Percentiles rank a stretch among this genome's conserved stretches.
Evolutionary conservation across 2,113 vertebrate species (phyloP).

Genomic region (Strix aluco): DNA sequence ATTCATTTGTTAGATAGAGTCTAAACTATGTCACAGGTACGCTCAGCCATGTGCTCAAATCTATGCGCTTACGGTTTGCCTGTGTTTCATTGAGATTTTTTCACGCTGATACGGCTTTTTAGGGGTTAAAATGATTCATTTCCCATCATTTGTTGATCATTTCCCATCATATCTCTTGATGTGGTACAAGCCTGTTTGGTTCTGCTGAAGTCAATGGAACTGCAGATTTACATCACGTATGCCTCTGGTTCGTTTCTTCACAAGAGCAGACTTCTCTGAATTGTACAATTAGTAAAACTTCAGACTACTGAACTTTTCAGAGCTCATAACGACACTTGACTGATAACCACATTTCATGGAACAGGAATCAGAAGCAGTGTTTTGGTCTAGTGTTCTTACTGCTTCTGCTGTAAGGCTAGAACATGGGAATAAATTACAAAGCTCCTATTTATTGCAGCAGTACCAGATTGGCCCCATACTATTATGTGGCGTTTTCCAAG

Average conservation of each 20-base stretch:
- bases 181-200: neutral
- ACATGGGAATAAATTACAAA: neutral
- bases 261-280: neutral
- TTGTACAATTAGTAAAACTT: neutral
- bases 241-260: neutral
- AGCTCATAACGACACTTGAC: neutral
- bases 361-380: neutral
- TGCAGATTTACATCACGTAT: neutral
- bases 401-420: neutral
- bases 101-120: neutral
- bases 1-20: neutral
- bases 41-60: neutral
- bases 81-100: neutral
- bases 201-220: neutral
- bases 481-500: neutral
- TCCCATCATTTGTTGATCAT: neutral
- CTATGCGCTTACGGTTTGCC: accelerated
- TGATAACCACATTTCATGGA: neutral
- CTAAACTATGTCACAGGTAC: neutral
- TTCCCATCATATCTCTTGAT: neutral
- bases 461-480: neutral
- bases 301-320: neutral
- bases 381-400: neutral
- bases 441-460: neutral
- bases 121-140: neutral